Evolutionary conservation across 2,113 vertebrate species (phyloP).

Genomic region (Romanogobio albipinnatus): DNA sequence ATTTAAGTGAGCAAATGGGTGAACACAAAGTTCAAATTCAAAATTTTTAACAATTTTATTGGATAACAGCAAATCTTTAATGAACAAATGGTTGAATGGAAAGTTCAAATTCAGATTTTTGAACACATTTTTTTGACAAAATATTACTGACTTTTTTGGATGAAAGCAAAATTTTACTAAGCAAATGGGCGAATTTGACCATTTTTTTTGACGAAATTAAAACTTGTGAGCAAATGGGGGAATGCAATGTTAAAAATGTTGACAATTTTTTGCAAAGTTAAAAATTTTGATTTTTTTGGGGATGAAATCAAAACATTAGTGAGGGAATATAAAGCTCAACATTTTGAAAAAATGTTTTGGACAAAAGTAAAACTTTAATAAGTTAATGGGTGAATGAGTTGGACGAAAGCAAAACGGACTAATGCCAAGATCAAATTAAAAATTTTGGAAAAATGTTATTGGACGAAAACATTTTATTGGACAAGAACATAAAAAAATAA

Average conservation of each 20-base stretch:
- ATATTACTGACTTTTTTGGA: no score
- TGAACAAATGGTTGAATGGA: accelerated
- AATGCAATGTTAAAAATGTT: neutral
- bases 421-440: neutral
- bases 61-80: no score
- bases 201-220: neutral
- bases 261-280: no score
- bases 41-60: neutral
- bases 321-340: neutral
- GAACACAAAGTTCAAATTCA: neutral
- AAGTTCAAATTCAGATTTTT: no score
- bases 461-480: no score
- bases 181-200: no score
- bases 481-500: neutral
- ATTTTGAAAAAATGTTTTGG: neutral
- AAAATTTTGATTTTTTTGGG: no score
- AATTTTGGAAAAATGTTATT: neutral
- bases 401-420: neutral
- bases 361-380: no score
- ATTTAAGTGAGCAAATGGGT: neutral
- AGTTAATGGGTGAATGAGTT: neutral
- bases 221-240: neutral
- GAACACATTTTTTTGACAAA: no score
- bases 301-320: neutral
- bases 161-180: neutral